phyloP scores from a whole-genome alignment of 1,140 invertebrate species.

The Anthonomus grandis region DNA sequence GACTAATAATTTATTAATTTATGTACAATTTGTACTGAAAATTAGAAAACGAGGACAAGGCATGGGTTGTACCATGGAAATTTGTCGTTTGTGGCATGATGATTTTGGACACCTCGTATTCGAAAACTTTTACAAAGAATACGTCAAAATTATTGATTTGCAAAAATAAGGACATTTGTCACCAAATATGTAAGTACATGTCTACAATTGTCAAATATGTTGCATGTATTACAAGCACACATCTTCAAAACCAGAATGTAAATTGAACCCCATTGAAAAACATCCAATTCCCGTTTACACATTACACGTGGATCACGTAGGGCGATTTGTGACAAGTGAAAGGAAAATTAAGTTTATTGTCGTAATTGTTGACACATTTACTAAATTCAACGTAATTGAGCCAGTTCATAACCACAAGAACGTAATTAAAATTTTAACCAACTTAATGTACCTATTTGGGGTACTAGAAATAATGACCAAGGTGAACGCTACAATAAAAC shows the following conservation, averaged over 20 bases:
- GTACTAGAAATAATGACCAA: too few species aligned
- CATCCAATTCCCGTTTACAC: neutral
- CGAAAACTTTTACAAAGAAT: neutral
- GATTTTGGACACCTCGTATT: neutral
- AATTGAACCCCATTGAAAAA: neutral
- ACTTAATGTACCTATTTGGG: neutral
- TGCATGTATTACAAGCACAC: neutral
- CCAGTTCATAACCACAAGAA: too few species aligned
- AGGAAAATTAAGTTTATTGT: neutral
- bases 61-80: neutral
- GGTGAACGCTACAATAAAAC: too few species aligned
- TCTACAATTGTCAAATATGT: too few species aligned
- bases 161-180: neutral
- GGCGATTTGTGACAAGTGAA: neutral
- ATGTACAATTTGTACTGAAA: neutral
- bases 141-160: neutral
- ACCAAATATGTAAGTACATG: too few species aligned
- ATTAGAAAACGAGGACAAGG: neutral
- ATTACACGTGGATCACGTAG: neutral
- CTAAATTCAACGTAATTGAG: neutral
- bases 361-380: too few species aligned
- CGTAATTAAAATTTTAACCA: too few species aligned
- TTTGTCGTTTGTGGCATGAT: neutral
- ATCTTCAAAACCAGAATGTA: neutral
- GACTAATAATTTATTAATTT: too few species aligned